Conservation (phyloP, 1,140 invertebrate species). For the Paralvinella palmiformis region DNA sequence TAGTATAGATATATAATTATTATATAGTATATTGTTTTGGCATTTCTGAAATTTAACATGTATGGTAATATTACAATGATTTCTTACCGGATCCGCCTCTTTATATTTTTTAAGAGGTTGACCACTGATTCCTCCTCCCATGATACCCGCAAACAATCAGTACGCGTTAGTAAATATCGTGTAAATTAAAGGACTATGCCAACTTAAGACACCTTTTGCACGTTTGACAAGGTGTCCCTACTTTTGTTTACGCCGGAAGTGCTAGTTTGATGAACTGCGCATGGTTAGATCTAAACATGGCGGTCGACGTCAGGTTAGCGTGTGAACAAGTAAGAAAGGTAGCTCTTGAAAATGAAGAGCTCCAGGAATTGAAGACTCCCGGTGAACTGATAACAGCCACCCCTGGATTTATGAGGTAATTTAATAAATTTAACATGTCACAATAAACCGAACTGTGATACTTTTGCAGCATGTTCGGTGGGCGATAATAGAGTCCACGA, state of each 20-base stretch:
- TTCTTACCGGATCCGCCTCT: no score
- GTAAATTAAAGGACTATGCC: no score
- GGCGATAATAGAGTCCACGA: constrained; percentile 15
- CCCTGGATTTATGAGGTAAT: constrained; percentile 77
- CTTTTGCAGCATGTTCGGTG: constrained; percentile 3
- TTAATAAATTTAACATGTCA: constrained; percentile 8
- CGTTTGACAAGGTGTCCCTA: no score
- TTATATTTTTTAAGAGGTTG: no score
- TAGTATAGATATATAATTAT: no score
- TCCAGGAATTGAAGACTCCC: constrained; percentile 66
- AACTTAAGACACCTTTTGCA: no score
- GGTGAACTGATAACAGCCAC: constrained; percentile 77
- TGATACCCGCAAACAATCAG: no score
- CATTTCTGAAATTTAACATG: no score
- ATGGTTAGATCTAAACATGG: constrained; percentile 35
- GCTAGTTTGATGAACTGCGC: neutral
- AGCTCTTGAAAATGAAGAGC: constrained; percentile 17
- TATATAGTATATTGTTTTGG: no score
- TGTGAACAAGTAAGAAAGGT: constrained; percentile 46
- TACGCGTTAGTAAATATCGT: no score
- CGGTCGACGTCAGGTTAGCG: constrained; percentile 16
- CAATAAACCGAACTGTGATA: neutral
- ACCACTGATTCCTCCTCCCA: no score
- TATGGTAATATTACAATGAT: no score
- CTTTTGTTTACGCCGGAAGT: neutral